These are phyloP conservation scores for Amblyteles armatorius DNA, from an alignment of 2,888 invertebrate species.

Conservation along the genomic window DNA sequence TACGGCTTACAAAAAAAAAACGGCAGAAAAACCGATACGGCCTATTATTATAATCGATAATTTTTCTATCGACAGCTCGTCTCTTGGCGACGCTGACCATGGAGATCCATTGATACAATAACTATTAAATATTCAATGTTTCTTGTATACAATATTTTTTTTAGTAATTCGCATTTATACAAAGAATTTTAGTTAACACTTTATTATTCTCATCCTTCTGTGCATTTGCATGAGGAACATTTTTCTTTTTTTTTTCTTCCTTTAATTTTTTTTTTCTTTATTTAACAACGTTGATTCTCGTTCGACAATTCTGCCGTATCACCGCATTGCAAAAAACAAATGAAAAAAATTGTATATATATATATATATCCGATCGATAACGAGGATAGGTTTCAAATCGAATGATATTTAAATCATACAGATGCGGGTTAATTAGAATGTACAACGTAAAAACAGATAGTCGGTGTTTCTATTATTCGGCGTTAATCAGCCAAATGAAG, in stretches of 20 bases:
- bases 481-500: conserved; percentile 32
- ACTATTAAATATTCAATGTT: conserved; percentile 60
- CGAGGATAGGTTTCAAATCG: conserved; percentile 33
- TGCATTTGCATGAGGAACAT: conserved; percentile 79
- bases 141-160: conserved; percentile 66
- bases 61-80: conserved; percentile 1
- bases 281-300: conserved; percentile 66
- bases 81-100: background rate
- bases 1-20: background rate
- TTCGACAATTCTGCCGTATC: conserved; percentile 65
- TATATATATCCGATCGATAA: conserved; percentile 59
- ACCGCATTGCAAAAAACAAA: conserved; percentile 68
- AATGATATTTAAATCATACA: conserved; percentile 27
- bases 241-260: conserved; percentile 67
- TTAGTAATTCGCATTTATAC: conserved; percentile 69
- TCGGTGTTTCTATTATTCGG: conserved; percentile 17
- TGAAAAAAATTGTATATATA: background rate
- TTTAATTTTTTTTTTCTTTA: conserved; percentile 43
- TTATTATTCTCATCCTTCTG: conserved; percentile 74
- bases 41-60: background rate
- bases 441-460: conserved; percentile 46
- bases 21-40: background rate
- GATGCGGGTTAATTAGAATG: conserved; percentile 60
- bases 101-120: conserved; percentile 35
- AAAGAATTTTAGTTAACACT: conserved; percentile 70